A percentile compares a stretch with the other conserved stretches of the same genome.
phyloP scores from a whole-genome alignment of 2,113 vertebrate species.

The Notiomystis cincta region DNA sequence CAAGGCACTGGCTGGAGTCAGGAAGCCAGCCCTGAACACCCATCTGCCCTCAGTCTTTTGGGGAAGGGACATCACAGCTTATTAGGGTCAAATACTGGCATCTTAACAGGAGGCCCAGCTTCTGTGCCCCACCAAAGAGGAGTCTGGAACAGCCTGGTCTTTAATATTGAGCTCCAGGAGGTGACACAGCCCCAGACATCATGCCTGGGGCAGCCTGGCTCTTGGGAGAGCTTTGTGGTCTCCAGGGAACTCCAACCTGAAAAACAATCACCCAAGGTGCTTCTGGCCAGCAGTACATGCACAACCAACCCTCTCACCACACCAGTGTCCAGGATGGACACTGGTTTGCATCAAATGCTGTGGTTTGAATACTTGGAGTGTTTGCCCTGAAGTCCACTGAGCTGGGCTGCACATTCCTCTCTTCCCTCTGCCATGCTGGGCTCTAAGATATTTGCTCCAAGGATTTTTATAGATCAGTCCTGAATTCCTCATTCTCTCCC shows the following conservation, averaged over 20 bases:
- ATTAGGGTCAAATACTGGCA: slow-evolving; percentile 28
- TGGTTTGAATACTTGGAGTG: neutral
- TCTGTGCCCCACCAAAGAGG: neutral
- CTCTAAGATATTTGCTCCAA: neutral
- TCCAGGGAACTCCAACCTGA: neutral
- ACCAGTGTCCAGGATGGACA: neutral
- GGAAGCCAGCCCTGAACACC: slow-evolving; percentile 34
- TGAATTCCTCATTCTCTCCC: neutral
- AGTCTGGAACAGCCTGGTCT: neutral
- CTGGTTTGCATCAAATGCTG: neutral
- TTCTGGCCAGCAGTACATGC: neutral
- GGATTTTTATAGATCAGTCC: neutral
- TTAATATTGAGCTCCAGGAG: neutral
- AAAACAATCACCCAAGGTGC: neutral
- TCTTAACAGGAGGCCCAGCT: neutral
- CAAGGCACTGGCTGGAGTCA: neutral
- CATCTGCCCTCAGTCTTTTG: neutral
- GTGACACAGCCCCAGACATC: neutral
- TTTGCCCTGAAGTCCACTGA: neutral
- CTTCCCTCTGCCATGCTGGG: neutral
- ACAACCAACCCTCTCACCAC: neutral
- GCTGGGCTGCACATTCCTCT: neutral
- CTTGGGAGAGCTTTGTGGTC: neutral
- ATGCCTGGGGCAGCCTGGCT: neutral
- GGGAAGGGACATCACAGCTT: slow-evolving; percentile 42